Evolutionary conservation across 2,113 vertebrate species (phyloP).

Genomic region (Urocitellus parryii): DNA sequence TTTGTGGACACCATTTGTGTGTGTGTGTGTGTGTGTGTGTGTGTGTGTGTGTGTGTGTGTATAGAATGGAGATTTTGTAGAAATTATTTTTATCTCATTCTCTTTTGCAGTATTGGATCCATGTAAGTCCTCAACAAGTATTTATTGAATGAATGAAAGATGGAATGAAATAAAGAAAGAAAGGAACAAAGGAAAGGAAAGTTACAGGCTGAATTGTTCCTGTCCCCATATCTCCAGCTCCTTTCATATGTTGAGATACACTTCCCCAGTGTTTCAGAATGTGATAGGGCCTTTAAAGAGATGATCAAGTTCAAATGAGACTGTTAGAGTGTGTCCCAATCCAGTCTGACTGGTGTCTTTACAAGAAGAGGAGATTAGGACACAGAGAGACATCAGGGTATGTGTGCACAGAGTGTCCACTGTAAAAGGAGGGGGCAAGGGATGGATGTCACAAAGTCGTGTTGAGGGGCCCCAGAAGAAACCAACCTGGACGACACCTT

Average conservation of each 20-base stretch:
- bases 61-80: neutral
- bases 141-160: neutral
- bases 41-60: neutral
- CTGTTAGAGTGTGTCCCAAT: neutral
- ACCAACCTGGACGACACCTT: neutral
- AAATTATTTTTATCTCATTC: neutral
- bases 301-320: neutral
- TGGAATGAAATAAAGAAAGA: neutral
- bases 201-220: neutral
- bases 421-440: neutral
- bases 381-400: neutral
- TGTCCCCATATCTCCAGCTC: neutral
- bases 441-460: neutral
- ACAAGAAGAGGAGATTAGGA: too few relatives aligned
- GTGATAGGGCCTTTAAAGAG: neutral
- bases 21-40: neutral
- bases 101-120: neutral
- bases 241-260: neutral
- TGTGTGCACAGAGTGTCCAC: neutral
- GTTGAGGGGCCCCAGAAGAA: neutral
- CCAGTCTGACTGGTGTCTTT: neutral
- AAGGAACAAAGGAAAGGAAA: neutral
- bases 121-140: neutral
- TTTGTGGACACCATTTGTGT: neutral
- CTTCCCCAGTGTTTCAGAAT: neutral